Evolutionary conservation across 1,140 invertebrate species (phyloP), one percentile per base, ranked within the genome.

Genomic region (Drosophila obscura): DNA sequence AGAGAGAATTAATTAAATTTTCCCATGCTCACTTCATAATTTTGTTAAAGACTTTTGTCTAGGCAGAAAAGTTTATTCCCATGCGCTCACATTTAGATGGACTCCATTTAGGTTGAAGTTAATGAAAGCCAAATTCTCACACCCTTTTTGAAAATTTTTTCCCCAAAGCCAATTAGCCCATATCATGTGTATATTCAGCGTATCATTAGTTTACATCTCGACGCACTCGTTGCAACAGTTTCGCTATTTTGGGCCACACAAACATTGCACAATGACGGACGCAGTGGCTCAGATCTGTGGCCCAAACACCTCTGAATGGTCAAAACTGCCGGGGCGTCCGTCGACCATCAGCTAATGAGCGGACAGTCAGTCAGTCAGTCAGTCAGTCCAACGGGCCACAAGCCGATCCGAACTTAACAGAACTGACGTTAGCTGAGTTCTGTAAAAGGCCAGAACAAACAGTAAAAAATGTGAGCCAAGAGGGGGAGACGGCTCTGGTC

Each of bases 181-280:
- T 51, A 77, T 63, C 77, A 61, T 68, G 69, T 59, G 63, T 74
- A 19, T 66, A 78, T 57, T 81, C 48, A 9, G 74, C 53, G 44
- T 85, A 87, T 87, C 81, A 84, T 85, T 84, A 84, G 82, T 68
- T 81, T 74, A 77, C 73, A 81, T 87, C 81, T 85, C 43, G 48
- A 85, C 64, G 82, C 64, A 85, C 48, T 87, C 55, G 64, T 87
- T 85, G 82, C 82, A 81, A 85, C 82, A 71, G 62, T 77, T 77
- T 64, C 7, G 61, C 55, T 41, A 49, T 57, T 65, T 77, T 71
- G 66, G 71, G 71, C 74, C 65, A 68, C 53, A 69, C 28, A 49
- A 43, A 45, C 28, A 43, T 87, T 87, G 75, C 82, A 82, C 83
- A 88, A 87, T 65, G 53, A 63, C 82, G 82, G 78, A 87, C 83